phyloP scores from a whole-genome alignment of 64 coral and sea anemone species.

The Orbicella faveolata region DNA sequence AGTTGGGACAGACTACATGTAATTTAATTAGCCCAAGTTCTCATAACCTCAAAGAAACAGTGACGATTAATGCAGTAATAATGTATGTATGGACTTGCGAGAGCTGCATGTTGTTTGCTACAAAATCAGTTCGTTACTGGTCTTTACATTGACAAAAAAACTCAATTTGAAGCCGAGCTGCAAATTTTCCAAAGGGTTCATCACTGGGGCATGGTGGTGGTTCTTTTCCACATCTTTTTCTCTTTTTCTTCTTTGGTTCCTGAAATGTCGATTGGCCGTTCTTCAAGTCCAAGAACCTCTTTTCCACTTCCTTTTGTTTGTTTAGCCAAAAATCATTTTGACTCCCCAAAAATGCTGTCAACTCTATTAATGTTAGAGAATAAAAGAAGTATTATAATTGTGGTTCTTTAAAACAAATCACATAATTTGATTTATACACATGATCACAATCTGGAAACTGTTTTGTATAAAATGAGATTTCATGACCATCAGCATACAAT shows the following conservation, averaged over 20 bases:
- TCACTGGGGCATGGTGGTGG: neutral
- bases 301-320: constrained; percentile 20
- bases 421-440: too few relatives aligned
- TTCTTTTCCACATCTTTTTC: neutral
- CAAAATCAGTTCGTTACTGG: too few relatives aligned
- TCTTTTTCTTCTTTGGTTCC: neutral
- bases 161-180: constrained; percentile 39
- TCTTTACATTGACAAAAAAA: constrained; percentile 15
- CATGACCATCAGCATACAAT: too few relatives aligned
- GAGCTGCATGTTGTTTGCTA: too few relatives aligned
- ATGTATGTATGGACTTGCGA: neutral
- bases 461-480: too few relatives aligned
- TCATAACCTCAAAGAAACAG: too few relatives aligned
- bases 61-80: too few relatives aligned
- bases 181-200: constrained; percentile 37
- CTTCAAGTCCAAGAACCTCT: constrained; percentile 4
- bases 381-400: neutral
- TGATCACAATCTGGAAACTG: too few relatives aligned
- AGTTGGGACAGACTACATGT: too few relatives aligned
- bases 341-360: neutral
- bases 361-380: constrained; percentile 7
- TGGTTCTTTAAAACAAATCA: neutral
- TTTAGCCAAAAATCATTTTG: constrained; percentile 8
- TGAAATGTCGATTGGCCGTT: neutral
- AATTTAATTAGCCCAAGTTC: too few relatives aligned